Conservation (phyloP, 2,888 invertebrate genomes). For the Mystacides longicornis region DNA sequence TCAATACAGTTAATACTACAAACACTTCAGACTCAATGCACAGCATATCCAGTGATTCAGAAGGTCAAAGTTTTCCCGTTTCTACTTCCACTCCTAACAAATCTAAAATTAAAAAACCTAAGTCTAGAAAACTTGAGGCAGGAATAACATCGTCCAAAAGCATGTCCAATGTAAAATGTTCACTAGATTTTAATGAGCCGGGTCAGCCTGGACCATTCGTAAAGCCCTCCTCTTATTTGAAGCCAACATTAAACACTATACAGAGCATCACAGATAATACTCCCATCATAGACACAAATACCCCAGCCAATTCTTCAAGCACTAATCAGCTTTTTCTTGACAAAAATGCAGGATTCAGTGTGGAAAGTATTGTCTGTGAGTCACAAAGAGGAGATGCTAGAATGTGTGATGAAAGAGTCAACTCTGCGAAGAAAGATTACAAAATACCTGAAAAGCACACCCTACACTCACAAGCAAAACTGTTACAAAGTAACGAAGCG, state of each 20-base stretch:
- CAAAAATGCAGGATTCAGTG: conserved; percentile 12
- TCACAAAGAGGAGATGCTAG: conserved; percentile 13
- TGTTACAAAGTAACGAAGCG: conserved; percentile 25
- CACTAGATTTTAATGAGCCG: conserved; percentile 42
- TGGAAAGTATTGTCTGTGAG: conserved; percentile 4
- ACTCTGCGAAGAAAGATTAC: conserved; percentile 21
- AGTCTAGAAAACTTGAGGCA: conserved; percentile 31
- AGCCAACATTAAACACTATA: conserved; percentile 45
- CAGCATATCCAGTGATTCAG: conserved; percentile 59
- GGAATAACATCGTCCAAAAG: conserved; percentile 52
- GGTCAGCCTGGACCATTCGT: conserved; percentile 37
- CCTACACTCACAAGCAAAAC: conserved; percentile 15
- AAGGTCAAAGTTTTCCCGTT: conserved; percentile 49
- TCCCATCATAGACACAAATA: conserved; percentile 20
- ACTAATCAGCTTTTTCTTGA: conserved; percentile 25
- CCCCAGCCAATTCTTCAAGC: conserved; percentile 8
- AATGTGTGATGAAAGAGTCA: conserved; percentile 18
- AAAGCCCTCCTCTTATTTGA: conserved; percentile 39
- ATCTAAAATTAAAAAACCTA: conserved; percentile 45
- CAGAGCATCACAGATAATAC: conserved; percentile 41
- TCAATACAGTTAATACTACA: conserved; percentile 51
- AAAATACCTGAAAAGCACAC: conserved; percentile 20
- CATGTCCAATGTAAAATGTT: conserved; percentile 54
- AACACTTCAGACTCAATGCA: conserved; percentile 59
- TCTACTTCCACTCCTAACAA: conserved; percentile 48